Conservation (phyloP, 92 coral and sea anemone species). For the Paramuricea clavata region DNA sequence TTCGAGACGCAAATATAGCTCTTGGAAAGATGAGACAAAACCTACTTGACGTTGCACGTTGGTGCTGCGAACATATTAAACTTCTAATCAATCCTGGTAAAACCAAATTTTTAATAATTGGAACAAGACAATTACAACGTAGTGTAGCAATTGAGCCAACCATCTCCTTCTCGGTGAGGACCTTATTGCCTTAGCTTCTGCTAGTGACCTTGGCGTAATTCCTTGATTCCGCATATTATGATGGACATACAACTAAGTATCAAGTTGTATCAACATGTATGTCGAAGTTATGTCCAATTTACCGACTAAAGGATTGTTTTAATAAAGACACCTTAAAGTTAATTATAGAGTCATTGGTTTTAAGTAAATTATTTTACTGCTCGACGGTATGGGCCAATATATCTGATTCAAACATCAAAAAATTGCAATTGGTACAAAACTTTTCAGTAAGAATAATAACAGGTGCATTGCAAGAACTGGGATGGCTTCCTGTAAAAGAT, state of each 20-base stretch:
- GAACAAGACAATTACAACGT: not conserved
- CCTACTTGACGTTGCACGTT: not conserved
- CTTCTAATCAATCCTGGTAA: too few species aligned
- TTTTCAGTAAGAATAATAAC: constrained; percentile 3
- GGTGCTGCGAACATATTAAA: too few species aligned
- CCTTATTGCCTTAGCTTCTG: constrained; percentile 40
- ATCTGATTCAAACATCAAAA: not conserved
- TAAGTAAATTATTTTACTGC: constrained; percentile 56
- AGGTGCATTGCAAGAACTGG: constrained; percentile 2
- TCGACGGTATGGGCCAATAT: constrained; percentile 25
- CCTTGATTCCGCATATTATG: constrained; percentile 49
- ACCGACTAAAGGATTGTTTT: constrained; percentile 51
- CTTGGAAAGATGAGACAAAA: not conserved
- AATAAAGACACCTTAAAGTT: constrained; percentile 47
- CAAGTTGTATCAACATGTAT: constrained; percentile 54
- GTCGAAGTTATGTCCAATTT: constrained; percentile 55
- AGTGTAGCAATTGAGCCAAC: not conserved
- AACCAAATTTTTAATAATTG: too few species aligned
- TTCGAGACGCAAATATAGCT: not conserved
- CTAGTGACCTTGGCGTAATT: constrained; percentile 58
- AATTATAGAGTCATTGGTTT: constrained; percentile 51
- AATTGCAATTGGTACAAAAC: not conserved
- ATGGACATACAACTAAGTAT: constrained; percentile 45
- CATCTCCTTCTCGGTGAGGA: constrained; percentile 32
- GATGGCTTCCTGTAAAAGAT: not conserved